Conservation (phyloP, 2,888 invertebrate genomes). For the Stegana nigrithorax region DNA sequence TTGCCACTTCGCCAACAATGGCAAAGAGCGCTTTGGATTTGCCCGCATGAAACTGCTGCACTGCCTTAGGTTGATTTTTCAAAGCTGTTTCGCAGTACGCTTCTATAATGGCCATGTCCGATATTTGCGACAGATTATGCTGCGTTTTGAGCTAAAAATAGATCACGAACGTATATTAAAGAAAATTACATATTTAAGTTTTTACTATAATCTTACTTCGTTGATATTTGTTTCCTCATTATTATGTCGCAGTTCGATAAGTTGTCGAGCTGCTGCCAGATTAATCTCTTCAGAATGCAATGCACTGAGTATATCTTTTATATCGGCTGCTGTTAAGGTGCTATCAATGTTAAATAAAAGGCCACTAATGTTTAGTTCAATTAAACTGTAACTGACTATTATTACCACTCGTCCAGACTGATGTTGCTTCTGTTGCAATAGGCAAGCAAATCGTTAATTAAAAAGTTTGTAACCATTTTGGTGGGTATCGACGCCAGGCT, state of each 20-base stretch:
- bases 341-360: slow-evolving; percentile 23
- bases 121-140: slow-evolving; percentile 76
- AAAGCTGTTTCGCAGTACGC: slow-evolving; percentile 74
- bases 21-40: slow-evolving; percentile 78
- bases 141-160: slow-evolving; percentile 72
- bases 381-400: not conserved
- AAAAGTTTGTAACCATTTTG: slow-evolving; percentile 75
- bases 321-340: slow-evolving; percentile 69
- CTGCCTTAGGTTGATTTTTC: slow-evolving; percentile 75
- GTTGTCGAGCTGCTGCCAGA: slow-evolving; percentile 71
- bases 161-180: slow-evolving; percentile 22
- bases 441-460: slow-evolving; percentile 78
- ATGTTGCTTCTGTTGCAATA: slow-evolving; percentile 76
- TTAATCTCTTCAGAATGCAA: slow-evolving; percentile 74
- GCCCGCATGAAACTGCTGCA: slow-evolving; percentile 76
- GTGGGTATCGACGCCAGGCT: slow-evolving; percentile 69
- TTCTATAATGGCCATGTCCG: slow-evolving; percentile 72
- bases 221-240: slow-evolving; percentile 67
- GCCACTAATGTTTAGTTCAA: not conserved
- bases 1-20: slow-evolving; percentile 74
- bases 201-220: slow-evolving; percentile 45
- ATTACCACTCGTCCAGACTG: slow-evolving; percentile 73
- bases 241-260: slow-evolving; percentile 70
- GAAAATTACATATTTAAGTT: no score
- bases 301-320: slow-evolving; percentile 75